Percentiles rank a stretch among this genome's conserved stretches.
phyloP scores from a whole-genome alignment of 2,888 invertebrate genomes.

The Heliconius erato region DNA sequence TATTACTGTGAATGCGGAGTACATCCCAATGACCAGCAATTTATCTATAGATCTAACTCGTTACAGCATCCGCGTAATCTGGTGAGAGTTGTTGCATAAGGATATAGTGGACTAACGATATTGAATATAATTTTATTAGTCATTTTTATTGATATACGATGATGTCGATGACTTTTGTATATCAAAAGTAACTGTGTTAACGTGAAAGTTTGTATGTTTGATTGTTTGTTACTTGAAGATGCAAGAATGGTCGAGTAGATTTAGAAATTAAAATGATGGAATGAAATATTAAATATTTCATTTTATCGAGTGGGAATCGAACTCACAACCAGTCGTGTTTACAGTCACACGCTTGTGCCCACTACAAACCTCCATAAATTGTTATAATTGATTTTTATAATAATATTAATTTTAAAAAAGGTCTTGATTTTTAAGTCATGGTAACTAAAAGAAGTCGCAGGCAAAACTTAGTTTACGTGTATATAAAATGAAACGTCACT shows the following conservation, averaged over 20 bases:
- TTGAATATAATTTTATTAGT: conserved; percentile 24
- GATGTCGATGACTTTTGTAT: not conserved
- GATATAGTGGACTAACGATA: not conserved
- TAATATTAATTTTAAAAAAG: too few species aligned
- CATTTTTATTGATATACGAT: not conserved
- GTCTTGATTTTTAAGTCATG: too few species aligned
- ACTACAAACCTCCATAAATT: too few species aligned
- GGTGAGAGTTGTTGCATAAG: conserved; percentile 44
- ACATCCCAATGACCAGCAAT: conserved; percentile 31
- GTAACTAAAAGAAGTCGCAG: not conserved
- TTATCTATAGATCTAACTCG: conserved; percentile 36
- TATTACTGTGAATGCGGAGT: conserved; percentile 19
- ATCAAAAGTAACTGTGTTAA: not conserved
- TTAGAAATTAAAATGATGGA: not conserved
- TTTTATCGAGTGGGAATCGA: too few species aligned
- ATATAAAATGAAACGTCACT: not conserved
- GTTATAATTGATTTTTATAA: too few species aligned
- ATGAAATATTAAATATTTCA: too few species aligned
- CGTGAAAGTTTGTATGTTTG: not conserved
- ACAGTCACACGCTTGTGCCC: too few species aligned
- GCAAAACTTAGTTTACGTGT: not conserved
- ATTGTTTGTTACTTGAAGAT: not conserved
- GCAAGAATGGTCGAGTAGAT: not conserved
- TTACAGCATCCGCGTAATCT: conserved; percentile 44
- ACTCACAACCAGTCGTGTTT: too few species aligned